Percentiles rank a stretch among this genome's conserved stretches.
phyloP scores from a whole-genome alignment of 2,888 invertebrate species.

The Platynereis dumerilii region DNA sequence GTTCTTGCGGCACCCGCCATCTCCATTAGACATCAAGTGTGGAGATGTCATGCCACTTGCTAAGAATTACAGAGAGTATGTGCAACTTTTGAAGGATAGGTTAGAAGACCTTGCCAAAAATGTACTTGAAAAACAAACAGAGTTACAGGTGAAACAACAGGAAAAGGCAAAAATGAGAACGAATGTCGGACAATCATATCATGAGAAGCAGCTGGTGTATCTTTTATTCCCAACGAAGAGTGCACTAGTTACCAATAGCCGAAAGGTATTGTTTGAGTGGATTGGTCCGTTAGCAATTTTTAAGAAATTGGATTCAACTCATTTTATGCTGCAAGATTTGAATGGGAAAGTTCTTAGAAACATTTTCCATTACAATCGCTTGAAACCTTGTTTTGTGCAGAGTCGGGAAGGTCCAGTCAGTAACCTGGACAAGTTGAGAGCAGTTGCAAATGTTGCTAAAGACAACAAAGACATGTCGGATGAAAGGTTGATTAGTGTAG shows the following conservation, averaged over 20 bases:
- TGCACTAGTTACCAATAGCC: background rate
- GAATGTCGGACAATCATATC: background rate
- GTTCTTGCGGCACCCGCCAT: background rate
- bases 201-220: background rate
- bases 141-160: background rate
- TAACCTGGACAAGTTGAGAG: background rate
- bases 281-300: background rate
- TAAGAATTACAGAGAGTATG: background rate
- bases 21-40: background rate
- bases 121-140: background rate
- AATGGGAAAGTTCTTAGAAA: background rate
- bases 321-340: background rate
- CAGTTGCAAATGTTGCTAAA: too few species aligned
- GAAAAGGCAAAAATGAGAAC: background rate
- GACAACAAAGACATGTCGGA: too few species aligned
- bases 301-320: background rate
- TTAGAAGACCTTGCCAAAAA: background rate
- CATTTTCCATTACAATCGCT: background rate
- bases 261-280: background rate
- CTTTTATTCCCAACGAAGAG: background rate
- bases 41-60: background rate
- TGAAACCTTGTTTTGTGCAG: background rate
- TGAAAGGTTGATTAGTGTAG: too few species aligned
- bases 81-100: background rate
- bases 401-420: background rate